These are phyloP conservation scores for Castor canadensis DNA, from an alignment of 2,113 vertebrate genomes.

Conservation along the genomic window DNA sequence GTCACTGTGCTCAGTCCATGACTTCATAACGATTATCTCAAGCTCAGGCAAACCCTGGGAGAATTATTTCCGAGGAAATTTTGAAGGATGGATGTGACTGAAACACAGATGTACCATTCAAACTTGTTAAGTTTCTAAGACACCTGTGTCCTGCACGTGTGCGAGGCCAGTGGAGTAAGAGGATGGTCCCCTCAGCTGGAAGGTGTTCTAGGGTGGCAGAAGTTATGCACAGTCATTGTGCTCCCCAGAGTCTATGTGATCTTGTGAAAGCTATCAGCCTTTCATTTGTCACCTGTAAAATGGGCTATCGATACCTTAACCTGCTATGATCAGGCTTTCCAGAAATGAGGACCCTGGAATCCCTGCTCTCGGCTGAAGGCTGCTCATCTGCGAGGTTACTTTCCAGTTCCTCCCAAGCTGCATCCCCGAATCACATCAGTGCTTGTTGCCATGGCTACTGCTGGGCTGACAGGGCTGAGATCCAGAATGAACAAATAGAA, in stretches of 20 bases:
- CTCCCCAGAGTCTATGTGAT: accelerated
- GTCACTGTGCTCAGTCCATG: accelerated
- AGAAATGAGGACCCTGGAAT: accelerated
- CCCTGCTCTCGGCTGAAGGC: neutral
- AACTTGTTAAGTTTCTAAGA: neutral
- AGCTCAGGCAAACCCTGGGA: neutral
- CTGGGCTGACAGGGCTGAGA: neutral
- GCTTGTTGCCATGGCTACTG: neutral
- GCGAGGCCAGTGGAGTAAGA: neutral
- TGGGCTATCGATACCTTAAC: accelerated
- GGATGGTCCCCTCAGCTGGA: accelerated
- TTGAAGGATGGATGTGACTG: neutral
- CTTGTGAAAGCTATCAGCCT: neutral
- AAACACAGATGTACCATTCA: neutral
- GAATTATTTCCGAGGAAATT: neutral
- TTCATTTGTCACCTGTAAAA: neutral
- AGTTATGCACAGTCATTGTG: accelerated
- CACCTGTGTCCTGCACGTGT: accelerated
- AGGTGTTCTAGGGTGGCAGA: neutral
- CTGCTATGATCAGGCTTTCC: accelerated
- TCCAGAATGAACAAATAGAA: neutral
- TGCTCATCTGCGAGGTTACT: neutral
- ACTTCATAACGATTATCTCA: neutral
- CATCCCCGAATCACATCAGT: neutral
- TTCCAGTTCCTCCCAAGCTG: neutral